Evolutionary conservation across 2,888 invertebrate species (phyloP), one percentile per base, ranked within the genome.

Genomic region (Himalopsyche tibetana): DNA sequence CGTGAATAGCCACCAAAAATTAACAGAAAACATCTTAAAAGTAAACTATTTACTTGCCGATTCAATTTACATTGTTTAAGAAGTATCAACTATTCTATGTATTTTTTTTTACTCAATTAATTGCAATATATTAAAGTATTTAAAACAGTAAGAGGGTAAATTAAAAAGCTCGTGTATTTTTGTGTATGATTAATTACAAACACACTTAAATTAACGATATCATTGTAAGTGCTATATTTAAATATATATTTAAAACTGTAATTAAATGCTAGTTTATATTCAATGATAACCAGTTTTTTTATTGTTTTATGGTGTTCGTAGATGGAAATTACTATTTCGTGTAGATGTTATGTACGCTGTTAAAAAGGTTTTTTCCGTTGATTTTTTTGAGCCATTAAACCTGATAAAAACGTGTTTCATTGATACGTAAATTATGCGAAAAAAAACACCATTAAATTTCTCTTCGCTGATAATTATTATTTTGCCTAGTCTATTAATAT

Each of bases 271-370:
- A 63, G 19, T 19, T 63, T 63, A 63, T 28, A 19, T 1, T 11
- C 5, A 63, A 63, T 63, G 63, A 28, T 63, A 63, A 63, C 63
- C n/a, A 63, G 63, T 63, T 63, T 63, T 63, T 63, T 63, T 63
- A 63, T 63, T 63, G 11, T 63, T 28, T 19, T 63, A 63, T 63
- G 63, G 28, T 19, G 5, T 19, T n/a, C 63, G 28, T 28, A 11
- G n/a, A 63, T 19, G 63, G 19, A 63, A 19, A 63, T 63, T 63
- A 63, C 51, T 63, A 63, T 63, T 63, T 63, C 63, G 63, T 63
- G 28, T 19, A 51, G 51, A 15, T 15, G 51, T 28, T 28, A 63
- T 63, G 63, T 63, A n/a, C 11, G 19, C 63, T 63, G 63, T n/a
- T 28, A 63, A 63, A 28, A 19, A 63, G 19, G 63, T 63, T 63